Evolutionary conservation across 2,113 vertebrate species (phyloP), one percentile per base, ranked within the genome.

Genomic region (Alexandromys fortis): DNA sequence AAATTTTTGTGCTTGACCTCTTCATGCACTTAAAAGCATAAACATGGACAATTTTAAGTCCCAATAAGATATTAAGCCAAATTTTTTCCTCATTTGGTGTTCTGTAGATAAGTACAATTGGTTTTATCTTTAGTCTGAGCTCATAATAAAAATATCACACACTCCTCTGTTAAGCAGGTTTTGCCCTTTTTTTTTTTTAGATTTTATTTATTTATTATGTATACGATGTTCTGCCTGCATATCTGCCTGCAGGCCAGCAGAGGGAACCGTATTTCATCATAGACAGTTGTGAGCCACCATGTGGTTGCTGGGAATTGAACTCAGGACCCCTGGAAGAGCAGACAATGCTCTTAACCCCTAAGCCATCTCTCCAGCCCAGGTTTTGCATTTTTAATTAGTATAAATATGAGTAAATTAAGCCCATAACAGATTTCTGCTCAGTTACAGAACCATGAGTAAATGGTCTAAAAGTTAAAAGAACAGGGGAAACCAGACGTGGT

Each of bases 381-480:
- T 96, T 98, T 97, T 96, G 97, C 96, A 96, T 79, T 96, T 94
- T 81, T 33, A 65, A 35, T 45, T 12, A 90, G 91, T 86, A 79
- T 96, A 94, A 76, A 93, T 97, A 65, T 76, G 77, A 79, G 90
- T 93, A 98, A 95, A 81, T 92, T 96, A 96, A 96, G 94, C 49
- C 89, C 47, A 2, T 45, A 63, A 96, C 94, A 94, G 86, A 98
- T 55, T 98, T 97, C 97, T 97, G 87, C 97, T 95, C 94, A 96
- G 95, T 98, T 96, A 35, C 89, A 88, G 97, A 85, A 89, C 92
- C 90, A 98, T 98, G 98, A 98, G 98, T 98, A 98, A 98, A 97
- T 94, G 93, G 92, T 67, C 89, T 93, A 96, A 98, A 98, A 98
- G 96, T 98, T 96, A 30, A 89, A 67, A 67, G 28, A 26, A 65